Evolutionary conservation across 1,140 invertebrate genomes (phyloP).

Genomic region (Notospermus geniculatus): DNA sequence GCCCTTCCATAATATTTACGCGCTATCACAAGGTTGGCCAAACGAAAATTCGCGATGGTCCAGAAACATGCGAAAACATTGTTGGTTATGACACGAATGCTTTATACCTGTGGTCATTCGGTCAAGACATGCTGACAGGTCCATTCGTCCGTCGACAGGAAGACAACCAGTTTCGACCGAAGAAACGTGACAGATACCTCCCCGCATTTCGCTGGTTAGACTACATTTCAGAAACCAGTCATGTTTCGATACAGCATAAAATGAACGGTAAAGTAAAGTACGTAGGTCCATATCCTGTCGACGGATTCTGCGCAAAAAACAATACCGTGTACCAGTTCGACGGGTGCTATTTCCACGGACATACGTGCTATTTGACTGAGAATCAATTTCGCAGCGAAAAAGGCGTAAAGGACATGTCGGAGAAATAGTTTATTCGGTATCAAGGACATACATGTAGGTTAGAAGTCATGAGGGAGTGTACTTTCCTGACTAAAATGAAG

Average conservation of each 20-base stretch:
- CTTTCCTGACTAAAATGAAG: not conserved
- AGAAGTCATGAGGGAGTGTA: not conserved
- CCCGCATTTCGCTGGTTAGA: slow-evolving; percentile 10
- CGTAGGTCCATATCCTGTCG: slow-evolving; percentile 16
- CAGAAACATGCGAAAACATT: slow-evolving; percentile 8
- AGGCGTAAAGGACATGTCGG: too few species aligned
- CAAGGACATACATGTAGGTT: too few species aligned
- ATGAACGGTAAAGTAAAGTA: not conserved
- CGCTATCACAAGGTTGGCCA: slow-evolving; percentile 23
- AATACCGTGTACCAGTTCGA: not conserved
- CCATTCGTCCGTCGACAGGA: slow-evolving; percentile 2
- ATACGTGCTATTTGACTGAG: not conserved
- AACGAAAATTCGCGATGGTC: slow-evolving; percentile 15
- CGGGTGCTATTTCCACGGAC: not conserved
- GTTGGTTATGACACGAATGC: slow-evolving; percentile 27
- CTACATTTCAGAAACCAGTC: not conserved
- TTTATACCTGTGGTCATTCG: slow-evolving; percentile 21
- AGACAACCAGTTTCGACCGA: slow-evolving; percentile 7
- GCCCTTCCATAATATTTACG: slow-evolving; percentile 25
- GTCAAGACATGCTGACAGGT: slow-evolving; percentile 23
- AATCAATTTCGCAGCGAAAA: not conserved
- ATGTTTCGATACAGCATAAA: not conserved
- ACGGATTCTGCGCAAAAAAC: slow-evolving; percentile 1
- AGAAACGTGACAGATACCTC: slow-evolving; percentile 12
- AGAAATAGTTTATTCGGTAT: too few species aligned